Conservation (phyloP, 2,113 vertebrate genomes). For the Ceratotherium simum region DNA sequence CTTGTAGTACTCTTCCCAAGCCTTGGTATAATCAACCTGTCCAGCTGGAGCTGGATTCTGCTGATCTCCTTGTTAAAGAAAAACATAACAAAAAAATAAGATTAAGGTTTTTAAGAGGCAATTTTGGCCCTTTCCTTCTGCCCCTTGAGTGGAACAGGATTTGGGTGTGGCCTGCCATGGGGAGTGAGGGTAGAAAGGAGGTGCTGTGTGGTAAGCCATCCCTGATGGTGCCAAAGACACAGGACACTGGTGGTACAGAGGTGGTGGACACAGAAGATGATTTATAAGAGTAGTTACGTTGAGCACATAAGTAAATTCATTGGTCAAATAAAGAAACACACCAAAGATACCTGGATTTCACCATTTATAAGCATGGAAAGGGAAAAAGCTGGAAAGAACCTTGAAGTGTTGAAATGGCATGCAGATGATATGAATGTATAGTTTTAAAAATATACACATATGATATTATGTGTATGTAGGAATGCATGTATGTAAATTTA, state of each 20-base stretch:
- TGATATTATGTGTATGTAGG: neutral
- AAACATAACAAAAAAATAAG: neutral
- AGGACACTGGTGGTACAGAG: neutral
- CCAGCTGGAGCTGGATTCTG: slow-evolving; percentile 98
- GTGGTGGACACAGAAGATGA: neutral
- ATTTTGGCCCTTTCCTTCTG: neutral
- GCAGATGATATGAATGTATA: neutral
- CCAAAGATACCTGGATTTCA: neutral
- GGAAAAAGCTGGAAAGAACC: neutral
- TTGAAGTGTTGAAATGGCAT: neutral
- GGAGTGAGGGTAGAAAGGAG: neutral
- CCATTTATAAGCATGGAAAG: neutral
- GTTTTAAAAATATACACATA: neutral
- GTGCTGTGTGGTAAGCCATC: neutral
- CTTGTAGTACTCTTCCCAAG: slow-evolving; percentile 99
- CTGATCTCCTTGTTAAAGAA: slow-evolving; percentile 93
- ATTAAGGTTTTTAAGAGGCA: slow-evolving; percentile 27
- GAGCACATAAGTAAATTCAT: neutral
- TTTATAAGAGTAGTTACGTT: neutral
- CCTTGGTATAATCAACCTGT: slow-evolving; percentile 99
- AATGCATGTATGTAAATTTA: neutral
- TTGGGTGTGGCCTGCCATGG: neutral
- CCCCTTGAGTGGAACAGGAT: neutral
- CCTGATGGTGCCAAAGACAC: neutral
- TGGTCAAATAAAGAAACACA: neutral